Conservation (phyloP, 2,113 vertebrate genomes). For the Microcebus ravelobensis region DNA sequence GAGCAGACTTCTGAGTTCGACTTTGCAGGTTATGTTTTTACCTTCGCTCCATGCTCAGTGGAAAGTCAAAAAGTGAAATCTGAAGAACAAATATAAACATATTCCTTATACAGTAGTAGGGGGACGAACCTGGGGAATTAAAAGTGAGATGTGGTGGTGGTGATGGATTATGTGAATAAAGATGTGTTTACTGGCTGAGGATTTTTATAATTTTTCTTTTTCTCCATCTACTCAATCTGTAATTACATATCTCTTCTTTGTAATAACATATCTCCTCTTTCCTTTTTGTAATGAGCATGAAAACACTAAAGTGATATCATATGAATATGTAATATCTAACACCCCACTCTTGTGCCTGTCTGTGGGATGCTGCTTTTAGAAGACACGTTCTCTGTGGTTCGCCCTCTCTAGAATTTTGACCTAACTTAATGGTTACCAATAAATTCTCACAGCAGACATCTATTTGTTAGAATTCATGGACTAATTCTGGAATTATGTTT, state of each 20-base stretch:
- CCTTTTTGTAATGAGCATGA: background rate
- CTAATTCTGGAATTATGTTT: background rate
- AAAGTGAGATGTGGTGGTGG: background rate
- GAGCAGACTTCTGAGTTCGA: background rate
- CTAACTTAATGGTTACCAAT: background rate
- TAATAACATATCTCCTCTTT: background rate
- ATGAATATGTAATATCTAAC: background rate
- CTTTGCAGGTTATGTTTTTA: slow-evolving; percentile 5
- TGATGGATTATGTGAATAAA: background rate
- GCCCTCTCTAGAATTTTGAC: background rate
- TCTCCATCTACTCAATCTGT: background rate
- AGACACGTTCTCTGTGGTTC: background rate
- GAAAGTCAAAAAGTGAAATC: background rate
- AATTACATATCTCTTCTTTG: background rate
- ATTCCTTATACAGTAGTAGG: background rate
- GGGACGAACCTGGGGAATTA: background rate
- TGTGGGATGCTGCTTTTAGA: background rate
- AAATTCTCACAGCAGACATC: background rate
- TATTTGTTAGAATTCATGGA: background rate
- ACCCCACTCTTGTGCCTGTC: background rate
- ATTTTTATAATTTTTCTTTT: background rate
- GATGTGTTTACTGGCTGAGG: background rate
- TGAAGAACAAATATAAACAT: background rate
- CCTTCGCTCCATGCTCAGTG: background rate
- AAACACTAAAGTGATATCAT: background rate